These are phyloP conservation scores for Epinotia demarniana DNA, from an alignment of 2,888 invertebrate species.

Conservation along the genomic window DNA sequence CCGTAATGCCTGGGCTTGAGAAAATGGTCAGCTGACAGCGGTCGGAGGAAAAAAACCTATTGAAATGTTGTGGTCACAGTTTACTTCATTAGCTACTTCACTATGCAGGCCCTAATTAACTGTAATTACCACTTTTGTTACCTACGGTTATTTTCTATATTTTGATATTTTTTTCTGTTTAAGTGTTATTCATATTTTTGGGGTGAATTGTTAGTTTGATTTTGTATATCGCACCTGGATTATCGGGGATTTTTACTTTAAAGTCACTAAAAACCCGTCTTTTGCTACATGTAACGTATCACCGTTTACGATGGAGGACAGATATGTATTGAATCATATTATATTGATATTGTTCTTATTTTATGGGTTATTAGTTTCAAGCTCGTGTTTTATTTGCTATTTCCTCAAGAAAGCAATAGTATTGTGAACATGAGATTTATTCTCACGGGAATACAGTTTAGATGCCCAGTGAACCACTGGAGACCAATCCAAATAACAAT, in stretches of 20 bases:
- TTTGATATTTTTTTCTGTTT: conserved; percentile 5
- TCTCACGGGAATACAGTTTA: conserved; percentile 32
- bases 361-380: no score
- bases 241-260: neutral
- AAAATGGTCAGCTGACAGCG: conserved; percentile 65
- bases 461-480: conserved; percentile 1
- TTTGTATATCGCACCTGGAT: neutral
- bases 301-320: neutral
- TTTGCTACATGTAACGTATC: no score
- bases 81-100: conserved; percentile 74
- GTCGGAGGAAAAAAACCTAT: conserved; percentile 62
- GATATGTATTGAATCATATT: neutral
- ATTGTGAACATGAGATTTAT: neutral
- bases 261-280: neutral
- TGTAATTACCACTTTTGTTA: conserved; percentile 56
- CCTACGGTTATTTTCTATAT: conserved; percentile 28
- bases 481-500: conserved; percentile 32
- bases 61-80: conserved; percentile 77
- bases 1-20: conserved; percentile 56
- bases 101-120: conserved; percentile 64
- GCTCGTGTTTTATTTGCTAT: no score
- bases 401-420: neutral
- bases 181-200: neutral
- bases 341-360: no score
- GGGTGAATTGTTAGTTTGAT: neutral